Percentiles rank a stretch among this genome's conserved stretches.
These are phyloP conservation scores for Phenacoccus solenopsis DNA, from an alignment of 1,140 invertebrate genomes.

Conservation along the genomic window DNA sequence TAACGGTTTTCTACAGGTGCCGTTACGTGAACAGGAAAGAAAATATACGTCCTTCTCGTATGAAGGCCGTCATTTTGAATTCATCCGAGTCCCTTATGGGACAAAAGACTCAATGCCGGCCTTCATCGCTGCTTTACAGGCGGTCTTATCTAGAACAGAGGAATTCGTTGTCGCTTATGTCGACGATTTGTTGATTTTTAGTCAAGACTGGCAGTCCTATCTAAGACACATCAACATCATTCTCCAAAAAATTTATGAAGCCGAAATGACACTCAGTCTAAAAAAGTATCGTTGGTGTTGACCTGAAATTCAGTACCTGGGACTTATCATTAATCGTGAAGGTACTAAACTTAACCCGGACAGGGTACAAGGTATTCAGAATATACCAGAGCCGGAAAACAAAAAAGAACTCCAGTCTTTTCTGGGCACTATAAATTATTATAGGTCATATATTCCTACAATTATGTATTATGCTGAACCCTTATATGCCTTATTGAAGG, in stretches of 20 bases:
- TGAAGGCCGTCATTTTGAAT: too few species aligned
- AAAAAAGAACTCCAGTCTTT: constrained; percentile 24
- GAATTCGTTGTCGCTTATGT: constrained; percentile 25
- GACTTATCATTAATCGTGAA: constrained; percentile 25
- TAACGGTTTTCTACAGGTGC: too few species aligned
- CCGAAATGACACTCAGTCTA: constrained; percentile 29
- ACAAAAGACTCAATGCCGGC: too few species aligned
- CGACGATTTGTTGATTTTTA: constrained; percentile 33
- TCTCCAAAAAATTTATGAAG: constrained; percentile 27
- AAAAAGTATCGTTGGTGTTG: constrained; percentile 29
- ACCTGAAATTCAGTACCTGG: constrained; percentile 29
- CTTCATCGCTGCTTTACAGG: too few species aligned
- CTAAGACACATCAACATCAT: constrained; percentile 18
- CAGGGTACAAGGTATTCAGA: constrained; percentile 25
- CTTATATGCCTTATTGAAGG: constrained; percentile 19
- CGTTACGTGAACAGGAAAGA: too few species aligned
- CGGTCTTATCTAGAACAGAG: not conserved
- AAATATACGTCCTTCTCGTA: too few species aligned
- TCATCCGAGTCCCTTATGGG: too few species aligned
- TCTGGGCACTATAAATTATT: constrained; percentile 25
- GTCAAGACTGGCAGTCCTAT: constrained; percentile 27
- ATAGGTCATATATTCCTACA: constrained; percentile 23
- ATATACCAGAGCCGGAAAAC: constrained; percentile 6
- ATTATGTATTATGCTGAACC: constrained; percentile 26
- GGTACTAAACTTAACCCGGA: constrained; percentile 30